Evolutionary conservation across 2,113 vertebrate genomes (phyloP).

Genomic region (Bubo scandiacus): DNA sequence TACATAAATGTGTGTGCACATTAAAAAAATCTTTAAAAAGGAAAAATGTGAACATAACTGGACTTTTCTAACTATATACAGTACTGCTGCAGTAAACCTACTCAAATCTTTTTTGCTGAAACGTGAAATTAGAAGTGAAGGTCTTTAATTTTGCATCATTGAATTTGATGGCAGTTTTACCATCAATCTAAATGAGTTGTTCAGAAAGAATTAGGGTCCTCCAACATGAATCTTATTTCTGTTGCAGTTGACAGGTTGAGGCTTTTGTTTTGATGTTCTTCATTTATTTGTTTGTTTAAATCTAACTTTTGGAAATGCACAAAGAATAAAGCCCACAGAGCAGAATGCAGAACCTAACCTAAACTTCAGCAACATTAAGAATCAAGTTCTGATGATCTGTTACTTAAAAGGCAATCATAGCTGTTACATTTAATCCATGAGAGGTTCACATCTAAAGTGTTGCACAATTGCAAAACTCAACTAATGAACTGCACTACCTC

Average conservation of each 20-base stretch:
- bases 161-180: neutral
- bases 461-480: neutral
- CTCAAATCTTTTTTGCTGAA: neutral
- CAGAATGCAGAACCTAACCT: neutral
- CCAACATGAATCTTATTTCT: neutral
- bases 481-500: neutral
- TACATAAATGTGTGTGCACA: neutral
- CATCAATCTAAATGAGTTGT: neutral
- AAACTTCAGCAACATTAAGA: neutral
- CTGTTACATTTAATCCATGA: neutral
- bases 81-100: neutral
- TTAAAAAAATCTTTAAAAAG: neutral
- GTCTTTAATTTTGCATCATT: neutral
- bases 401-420: neutral
- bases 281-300: neutral
- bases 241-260: conserved; percentile 24
- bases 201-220: neutral
- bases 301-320: neutral
- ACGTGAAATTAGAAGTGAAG: neutral
- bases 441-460: neutral
- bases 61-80: neutral
- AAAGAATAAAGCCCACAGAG: neutral
- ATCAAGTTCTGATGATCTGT: neutral
- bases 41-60: neutral
- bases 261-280: neutral